Evolutionary conservation across 2,888 invertebrate species (phyloP).

Genomic region (Falcaria lacertinaria): DNA sequence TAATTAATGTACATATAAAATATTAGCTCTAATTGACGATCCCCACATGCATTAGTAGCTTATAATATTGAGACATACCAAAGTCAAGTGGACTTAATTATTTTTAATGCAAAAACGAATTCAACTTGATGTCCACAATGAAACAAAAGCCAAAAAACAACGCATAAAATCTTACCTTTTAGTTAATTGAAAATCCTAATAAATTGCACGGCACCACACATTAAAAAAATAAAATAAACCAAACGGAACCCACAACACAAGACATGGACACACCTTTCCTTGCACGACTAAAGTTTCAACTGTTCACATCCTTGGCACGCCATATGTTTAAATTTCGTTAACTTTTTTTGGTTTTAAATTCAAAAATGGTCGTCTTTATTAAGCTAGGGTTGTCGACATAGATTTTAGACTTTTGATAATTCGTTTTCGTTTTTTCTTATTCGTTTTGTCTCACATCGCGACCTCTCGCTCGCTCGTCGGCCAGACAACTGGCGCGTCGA

Average conservation of each 20-base stretch:
- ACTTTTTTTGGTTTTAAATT: slow-evolving; percentile 15
- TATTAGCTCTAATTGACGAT: no score
- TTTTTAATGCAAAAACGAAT: no score
- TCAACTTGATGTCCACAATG: no score
- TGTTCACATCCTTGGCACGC: slow-evolving; percentile 61
- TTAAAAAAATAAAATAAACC: slow-evolving; percentile 46
- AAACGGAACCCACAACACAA: slow-evolving; percentile 55
- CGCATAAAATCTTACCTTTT: not conserved
- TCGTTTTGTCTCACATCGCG: slow-evolving; percentile 70
- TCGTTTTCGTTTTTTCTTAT: slow-evolving; percentile 58
- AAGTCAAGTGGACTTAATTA: no score
- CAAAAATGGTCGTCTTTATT: slow-evolving; percentile 14
- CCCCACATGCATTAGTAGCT: no score
- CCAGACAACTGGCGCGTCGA: slow-evolving; percentile 36
- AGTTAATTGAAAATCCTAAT: not conserved
- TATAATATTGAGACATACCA: no score
- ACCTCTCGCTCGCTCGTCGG: slow-evolving; percentile 63
- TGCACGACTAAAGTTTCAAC: slow-evolving; percentile 37
- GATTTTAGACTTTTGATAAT: slow-evolving; percentile 30
- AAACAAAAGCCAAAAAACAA: no score
- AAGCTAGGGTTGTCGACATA: slow-evolving; percentile 30
- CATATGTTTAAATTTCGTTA: slow-evolving; percentile 34
- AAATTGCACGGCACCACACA: slow-evolving; percentile 27
- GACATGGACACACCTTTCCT: slow-evolving; percentile 60
- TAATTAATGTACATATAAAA: no score